Evolutionary conservation across 2,888 invertebrate species (phyloP), one percentile per base, ranked within the genome.

Genomic region (Cephus nigrinus): DNA sequence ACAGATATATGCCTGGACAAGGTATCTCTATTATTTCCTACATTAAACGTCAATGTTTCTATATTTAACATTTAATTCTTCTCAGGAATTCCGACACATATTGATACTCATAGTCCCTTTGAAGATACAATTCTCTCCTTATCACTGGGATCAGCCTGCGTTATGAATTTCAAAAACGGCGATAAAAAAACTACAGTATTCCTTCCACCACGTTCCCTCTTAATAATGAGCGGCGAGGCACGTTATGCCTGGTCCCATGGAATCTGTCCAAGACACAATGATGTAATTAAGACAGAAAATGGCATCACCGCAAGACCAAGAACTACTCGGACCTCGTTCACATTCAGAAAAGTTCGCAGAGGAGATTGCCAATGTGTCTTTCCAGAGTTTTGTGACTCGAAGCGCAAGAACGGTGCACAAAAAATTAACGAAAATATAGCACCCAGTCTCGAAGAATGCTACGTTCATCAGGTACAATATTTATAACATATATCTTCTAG

Each of bases 51-150:
- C 11, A 23, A 35, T 77, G 12, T 11, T n/a, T 23, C 33, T 12
- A 69, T 31, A 55, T 71, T 68, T 71, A 40, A 78, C 1, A 68
- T 55, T 76, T 75, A 33, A 69, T 81, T 73, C 82, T 82, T 90
- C 91, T 15, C 86, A 96, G 97, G 98, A 69, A 99, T 99, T 89
- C 99, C 99, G 55, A 94, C 96, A 0, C 99, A 99, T 92, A 95
- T 98, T 32, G 99, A 99, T 90, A 98, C 97, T 0, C 98, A 98
- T 89, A 98, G 98, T 91, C 96, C 98, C 0, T 99, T 99, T 92
- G 96, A 96, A 83, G 96, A 96, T 87, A 96, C 96, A 3, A 96
- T 99, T 81, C 89, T 98, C 35, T 97, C 98, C 0, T 90, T 99
- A 0, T 98, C 98, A 4, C 92, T 98, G 30, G 95, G 96, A 4